These are phyloP conservation scores for Rynchops niger DNA, from an alignment of 2,113 vertebrate genomes.

Conservation along the genomic window DNA sequence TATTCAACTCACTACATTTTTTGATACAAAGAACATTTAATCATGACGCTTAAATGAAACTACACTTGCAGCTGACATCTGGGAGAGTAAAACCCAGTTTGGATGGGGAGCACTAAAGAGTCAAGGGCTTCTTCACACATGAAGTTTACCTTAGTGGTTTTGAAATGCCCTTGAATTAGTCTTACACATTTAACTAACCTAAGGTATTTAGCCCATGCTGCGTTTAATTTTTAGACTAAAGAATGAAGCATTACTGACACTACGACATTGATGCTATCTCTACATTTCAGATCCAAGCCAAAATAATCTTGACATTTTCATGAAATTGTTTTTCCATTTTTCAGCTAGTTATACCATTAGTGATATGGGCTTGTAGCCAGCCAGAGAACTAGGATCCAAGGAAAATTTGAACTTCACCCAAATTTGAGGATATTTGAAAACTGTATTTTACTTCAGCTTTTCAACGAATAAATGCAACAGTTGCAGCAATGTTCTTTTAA, in stretches of 20 bases:
- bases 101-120: background rate
- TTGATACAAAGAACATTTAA: background rate
- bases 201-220: background rate
- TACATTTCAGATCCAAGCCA: background rate
- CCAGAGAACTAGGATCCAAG: conserved; percentile 5
- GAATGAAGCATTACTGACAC: background rate
- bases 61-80: background rate
- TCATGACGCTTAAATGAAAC: background rate
- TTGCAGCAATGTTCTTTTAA: background rate
- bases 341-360: conserved; percentile 29
- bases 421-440: conserved; percentile 37
- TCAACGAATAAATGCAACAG: background rate
- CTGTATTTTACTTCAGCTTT: conserved; percentile 7
- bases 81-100: background rate
- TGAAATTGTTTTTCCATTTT: conserved; percentile 41
- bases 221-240: background rate
- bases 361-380: conserved; percentile 25
- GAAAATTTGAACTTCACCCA: conserved; percentile 44
- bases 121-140: background rate
- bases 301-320: conserved; percentile 15
- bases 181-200: background rate
- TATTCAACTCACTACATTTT: background rate
- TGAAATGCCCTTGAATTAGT: background rate
- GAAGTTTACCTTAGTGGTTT: background rate
- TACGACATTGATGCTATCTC: background rate